Evolutionary conservation across 1,140 invertebrate genomes (phyloP).

Genomic region (Anagrus nilaparvatae): DNA sequence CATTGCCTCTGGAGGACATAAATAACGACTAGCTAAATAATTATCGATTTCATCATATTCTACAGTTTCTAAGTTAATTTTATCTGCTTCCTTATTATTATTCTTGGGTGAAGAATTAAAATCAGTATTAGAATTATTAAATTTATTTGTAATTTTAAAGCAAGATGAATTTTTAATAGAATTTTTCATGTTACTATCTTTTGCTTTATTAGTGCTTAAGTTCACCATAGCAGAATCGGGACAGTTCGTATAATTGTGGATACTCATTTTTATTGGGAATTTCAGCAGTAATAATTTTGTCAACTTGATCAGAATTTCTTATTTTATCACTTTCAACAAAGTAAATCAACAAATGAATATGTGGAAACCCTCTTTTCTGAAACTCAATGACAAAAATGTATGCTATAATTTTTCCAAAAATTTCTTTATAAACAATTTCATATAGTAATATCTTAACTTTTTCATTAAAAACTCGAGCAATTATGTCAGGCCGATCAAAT

Average conservation of each 20-base stretch:
- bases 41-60: too few species aligned
- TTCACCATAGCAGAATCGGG: too few species aligned
- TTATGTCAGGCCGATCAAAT: conserved; percentile 24
- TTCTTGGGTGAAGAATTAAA: conserved; percentile 5
- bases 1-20: conserved; percentile 12
- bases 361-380: not conserved
- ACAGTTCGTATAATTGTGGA: too few species aligned
- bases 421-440: not conserved
- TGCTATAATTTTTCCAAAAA: conserved; percentile 6
- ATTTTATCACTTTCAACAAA: not conserved
- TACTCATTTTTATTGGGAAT: not conserved
- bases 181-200: not conserved
- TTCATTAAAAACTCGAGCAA: conserved; percentile 4
- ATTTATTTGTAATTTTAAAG: conserved; percentile 8
- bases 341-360: conserved; percentile 4
- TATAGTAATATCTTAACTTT: not conserved
- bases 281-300: not conserved
- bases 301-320: conserved; percentile 3
- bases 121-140: conserved; percentile 6
- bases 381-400: not conserved
- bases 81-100: conserved; percentile 1
- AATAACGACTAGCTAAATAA: too few species aligned
- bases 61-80: not conserved
- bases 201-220: too few species aligned
- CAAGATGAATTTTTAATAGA: not conserved